Evolutionary conservation across 2,888 invertebrate species (phyloP).

Genomic region (Heliconius sara): DNA sequence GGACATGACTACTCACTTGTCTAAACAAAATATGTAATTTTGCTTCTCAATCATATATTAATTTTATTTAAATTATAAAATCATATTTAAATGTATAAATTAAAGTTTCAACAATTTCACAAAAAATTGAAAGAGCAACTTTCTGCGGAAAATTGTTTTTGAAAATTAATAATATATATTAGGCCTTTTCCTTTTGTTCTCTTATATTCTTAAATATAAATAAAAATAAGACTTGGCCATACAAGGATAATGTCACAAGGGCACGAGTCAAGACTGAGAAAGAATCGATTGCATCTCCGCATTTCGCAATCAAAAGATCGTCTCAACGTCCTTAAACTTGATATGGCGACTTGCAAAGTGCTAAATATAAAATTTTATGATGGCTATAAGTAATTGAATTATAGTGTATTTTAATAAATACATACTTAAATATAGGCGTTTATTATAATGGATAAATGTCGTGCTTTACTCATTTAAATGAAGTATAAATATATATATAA

Average conservation of each 20-base stretch:
- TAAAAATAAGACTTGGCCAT: not conserved
- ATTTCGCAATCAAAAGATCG: constrained; percentile 1
- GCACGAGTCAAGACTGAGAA: not conserved
- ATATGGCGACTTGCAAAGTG: not conserved
- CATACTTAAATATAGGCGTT: not conserved
- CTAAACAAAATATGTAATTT: not conserved
- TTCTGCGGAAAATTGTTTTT: too few relatives aligned
- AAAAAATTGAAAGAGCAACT: too few relatives aligned
- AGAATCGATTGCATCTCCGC: constrained; percentile 1
- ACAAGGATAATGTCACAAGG: not conserved
- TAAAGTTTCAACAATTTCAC: too few relatives aligned
- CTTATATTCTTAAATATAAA: not conserved
- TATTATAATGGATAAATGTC: not conserved
- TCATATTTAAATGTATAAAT: too few relatives aligned
- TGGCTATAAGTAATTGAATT: constrained; percentile 1
- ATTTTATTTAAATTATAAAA: too few relatives aligned
- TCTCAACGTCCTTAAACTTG: not conserved
- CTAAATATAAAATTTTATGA: not conserved
- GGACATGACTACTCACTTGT: too few relatives aligned
- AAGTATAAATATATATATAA: too few relatives aligned
- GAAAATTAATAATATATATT: too few relatives aligned
- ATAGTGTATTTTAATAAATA: not conserved
- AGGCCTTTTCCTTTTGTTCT: not conserved
- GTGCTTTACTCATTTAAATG: too few relatives aligned
- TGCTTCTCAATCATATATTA: too few relatives aligned